These are phyloP conservation scores for Maccullochella peelii DNA, from an alignment of 2,113 vertebrate species.

Conservation along the genomic window DNA sequence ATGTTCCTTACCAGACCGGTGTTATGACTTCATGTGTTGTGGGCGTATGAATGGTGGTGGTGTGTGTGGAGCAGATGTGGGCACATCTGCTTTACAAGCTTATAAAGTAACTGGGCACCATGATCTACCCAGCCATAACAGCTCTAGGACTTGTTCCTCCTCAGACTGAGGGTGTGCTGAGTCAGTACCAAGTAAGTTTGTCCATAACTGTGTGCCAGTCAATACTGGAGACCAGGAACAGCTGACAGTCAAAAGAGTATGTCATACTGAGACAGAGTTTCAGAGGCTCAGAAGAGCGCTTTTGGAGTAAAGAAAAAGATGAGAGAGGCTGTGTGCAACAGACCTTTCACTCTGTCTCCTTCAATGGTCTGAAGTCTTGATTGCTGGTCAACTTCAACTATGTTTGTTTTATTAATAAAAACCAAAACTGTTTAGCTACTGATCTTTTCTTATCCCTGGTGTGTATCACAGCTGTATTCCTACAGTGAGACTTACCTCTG, in stretches of 20 bases:
- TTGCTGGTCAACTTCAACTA: neutral
- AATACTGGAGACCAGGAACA: constrained; percentile 7
- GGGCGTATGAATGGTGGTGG: neutral
- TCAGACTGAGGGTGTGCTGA: neutral
- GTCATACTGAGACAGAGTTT: neutral
- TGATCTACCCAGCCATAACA: neutral
- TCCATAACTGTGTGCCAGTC: neutral
- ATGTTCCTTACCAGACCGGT: neutral
- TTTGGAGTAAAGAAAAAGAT: neutral
- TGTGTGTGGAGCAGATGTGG: neutral
- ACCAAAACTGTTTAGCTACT: neutral
- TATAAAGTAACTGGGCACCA: neutral
- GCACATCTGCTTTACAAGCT: constrained; percentile 9
- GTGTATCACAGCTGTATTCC: neutral
- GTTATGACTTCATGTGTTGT: neutral
- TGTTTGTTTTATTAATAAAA: neutral
- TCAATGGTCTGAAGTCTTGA: neutral
- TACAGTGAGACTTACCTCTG: constrained; percentile 86
- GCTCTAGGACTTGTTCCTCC: neutral
- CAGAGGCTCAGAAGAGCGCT: neutral
- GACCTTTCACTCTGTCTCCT: neutral
- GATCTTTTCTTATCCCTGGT: neutral
- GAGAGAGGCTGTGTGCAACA: neutral
- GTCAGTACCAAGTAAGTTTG: neutral
- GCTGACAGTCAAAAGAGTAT: neutral